phyloP scores from a whole-genome alignment of 2,113 vertebrate genomes.

The Sterna hirundo region DNA sequence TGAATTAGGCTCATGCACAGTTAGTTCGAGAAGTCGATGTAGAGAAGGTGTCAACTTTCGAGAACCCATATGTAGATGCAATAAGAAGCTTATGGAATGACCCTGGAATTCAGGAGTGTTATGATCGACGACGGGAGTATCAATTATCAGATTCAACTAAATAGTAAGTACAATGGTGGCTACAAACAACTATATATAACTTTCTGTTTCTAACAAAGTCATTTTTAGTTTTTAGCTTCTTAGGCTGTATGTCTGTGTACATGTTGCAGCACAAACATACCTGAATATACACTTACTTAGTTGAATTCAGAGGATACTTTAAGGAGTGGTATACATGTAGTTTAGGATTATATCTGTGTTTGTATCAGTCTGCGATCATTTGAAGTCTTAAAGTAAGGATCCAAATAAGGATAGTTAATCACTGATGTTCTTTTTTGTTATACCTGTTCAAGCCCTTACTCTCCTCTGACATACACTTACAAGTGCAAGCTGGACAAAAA shows the following conservation, averaged over 20 bases:
- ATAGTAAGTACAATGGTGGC: conserved; percentile 84
- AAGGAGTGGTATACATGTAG: neutral
- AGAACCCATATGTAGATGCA: conserved; percentile 85
- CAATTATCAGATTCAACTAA: conserved; percentile 96
- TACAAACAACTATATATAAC: neutral
- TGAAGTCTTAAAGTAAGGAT: conserved; percentile 2
- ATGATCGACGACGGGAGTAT: conserved; percentile 93
- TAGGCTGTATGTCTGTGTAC: neutral
- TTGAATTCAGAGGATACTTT: neutral
- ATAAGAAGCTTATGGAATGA: conserved; percentile 96
- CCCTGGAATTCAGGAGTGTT: conserved; percentile 91
- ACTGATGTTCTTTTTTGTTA: neutral
- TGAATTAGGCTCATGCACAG: conserved; percentile 80
- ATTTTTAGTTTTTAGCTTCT: neutral
- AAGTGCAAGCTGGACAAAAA: neutral
- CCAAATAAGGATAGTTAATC: neutral
- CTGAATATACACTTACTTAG: neutral
- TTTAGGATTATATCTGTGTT: neutral
- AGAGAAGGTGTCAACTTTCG: conserved; percentile 83
- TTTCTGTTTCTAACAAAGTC: neutral
- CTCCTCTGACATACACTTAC: neutral
- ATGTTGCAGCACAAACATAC: neutral
- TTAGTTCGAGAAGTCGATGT: conserved; percentile 85
- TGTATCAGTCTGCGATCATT: neutral
- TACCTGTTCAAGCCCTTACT: neutral